Base-by-base conservation (phyloP, 1,140 invertebrate species). In the Macrobrachium rosenbergii region DNA sequence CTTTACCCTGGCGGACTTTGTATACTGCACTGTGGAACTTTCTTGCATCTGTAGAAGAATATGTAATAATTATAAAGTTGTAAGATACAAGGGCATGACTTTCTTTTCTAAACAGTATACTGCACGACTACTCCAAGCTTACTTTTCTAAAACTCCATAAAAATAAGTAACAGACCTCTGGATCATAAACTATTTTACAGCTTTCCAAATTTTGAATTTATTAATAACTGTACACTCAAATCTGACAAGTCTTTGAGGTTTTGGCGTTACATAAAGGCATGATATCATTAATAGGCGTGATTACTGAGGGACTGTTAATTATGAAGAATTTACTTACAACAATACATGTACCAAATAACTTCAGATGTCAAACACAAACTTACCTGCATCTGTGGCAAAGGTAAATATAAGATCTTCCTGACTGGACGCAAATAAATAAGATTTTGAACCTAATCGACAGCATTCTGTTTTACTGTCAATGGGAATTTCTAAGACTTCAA, bases 1-100 rank as follows among this genome's bases (percentile, higher is more conserved):
- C 95, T 91, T 95, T 94, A 37, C 96, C 95, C 90, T 94, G 94
- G 92, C 96, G 96, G 8, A 96, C 94, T 92, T 96, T 96, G 86
- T 94, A 94, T 90, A 97, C 94, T 91, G 95, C 93, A 90, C 95
- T 94, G 91, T 96, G 95, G 92, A 97, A 97, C 88, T 93, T 94
- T 91, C 95, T 94, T 90, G 95, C 94, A 92, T 97, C 95, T 94
- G 92, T 90, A 91, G 87, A n/a, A 23, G 45, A 77, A 84, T 87
- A 75, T 63, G 58, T 52, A 62, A 37, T 52, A 17, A 82, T 16
- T 67, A 10, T 81, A 43, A 19, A 43, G 12, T 64, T 62, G 5
- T 81, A 63, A 0, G 60, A 16, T 19, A 62, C 43, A 21, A 19
- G 10, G 14, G 14, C 37, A 45, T 17, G 3, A 67, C 14, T 14